Evolutionary conservation across 2,113 vertebrate species (phyloP), one percentile per base, ranked within the genome.

Genomic region (Hypanus sabinus): DNA sequence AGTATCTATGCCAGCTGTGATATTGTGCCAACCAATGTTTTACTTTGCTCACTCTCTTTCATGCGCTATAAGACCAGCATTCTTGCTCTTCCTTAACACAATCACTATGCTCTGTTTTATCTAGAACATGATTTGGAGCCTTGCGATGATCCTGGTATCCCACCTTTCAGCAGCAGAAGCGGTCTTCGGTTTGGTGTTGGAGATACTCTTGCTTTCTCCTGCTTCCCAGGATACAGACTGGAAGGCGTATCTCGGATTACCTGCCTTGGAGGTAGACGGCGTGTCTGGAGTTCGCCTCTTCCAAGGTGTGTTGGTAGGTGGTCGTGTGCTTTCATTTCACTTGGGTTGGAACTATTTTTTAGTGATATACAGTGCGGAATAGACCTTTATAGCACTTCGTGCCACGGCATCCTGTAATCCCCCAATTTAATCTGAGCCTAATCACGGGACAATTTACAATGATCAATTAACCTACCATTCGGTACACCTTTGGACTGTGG

Each of bases 261-360:
- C 95, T 99, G 99, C 97, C 98, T 99, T 96, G 99, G 99, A 95
- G 99, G 99, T 96, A 97, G 98, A 96, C 98, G 99, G 97, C 97
- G 98, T 94, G 98, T 99, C 95, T 99, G 99, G 99, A 99, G 99
- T 96, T 98, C 98, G 97, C 98, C 98, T 98, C 99, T 99, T 98
- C 99, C 99, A 98, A 99, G 99, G 98, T 99, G 99, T 99, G 99
- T 99, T 98, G 99, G 99, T 99, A 99, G 98, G 99, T 99, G 98
- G 98, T 99, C 98, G 98, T 95, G 97, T 98, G 97, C 97, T 99
- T 98, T 99, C 97, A 97, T 98, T 98, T 98, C 96, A 97, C 96
- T 97, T 97, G 95, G 96, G 91, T 6, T 55, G 68, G 73, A 73
- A 93, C 73, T 46, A 46, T 46, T 46, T 46, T 46, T 46, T 46